Base-by-base conservation (phyloP, 2,113 vertebrate species). In the Calidris pugnax region DNA sequence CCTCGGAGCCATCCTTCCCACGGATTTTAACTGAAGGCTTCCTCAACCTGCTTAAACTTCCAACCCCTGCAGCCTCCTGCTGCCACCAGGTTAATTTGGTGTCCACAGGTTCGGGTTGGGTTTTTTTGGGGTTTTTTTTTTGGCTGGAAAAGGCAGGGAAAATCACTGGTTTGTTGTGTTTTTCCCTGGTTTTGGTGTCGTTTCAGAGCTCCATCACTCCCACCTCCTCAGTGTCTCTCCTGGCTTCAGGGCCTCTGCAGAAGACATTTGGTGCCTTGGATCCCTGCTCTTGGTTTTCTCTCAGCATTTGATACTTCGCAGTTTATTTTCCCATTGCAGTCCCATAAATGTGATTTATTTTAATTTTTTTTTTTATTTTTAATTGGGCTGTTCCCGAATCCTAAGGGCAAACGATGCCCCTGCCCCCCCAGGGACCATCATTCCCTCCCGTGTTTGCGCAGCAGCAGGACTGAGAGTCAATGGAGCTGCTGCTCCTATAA, bases 191-290 rank as follows among this genome's bases (percentile, higher is more conserved):
- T 73, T 73, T 27, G 9, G 9, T 30, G 64, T 22, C 6, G 59
- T 30, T 60, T 72, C n/a, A 8, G 21, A 13, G 41, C 26, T 23
- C 3, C 18, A 0, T 64, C 35, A 1, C 2, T 2, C 18, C 39
- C 27, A 6, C 28, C 43, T 45, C 33, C n/a, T 43, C 7, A 0
- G 26, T 11, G 0, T 24, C 69, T 72, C 41, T 74, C 47, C 67
- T 50, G 19, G 28, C 37, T 32, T 27, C 28, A 10, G 56, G 22
- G 66, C 35, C 76, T 69, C 72, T 39, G 50, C 63, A 53, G 80
- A 73, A 83, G 43, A 35, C 7, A 7, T 17, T 60, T 1, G 3
- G 51, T 67, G 37, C 51, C 50, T 47, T 5, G 7, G 37, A 66
- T 80, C 63, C n/a, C 23, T 30, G 45, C 27, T 64, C 33, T 59